These are phyloP conservation scores for Xestia rhomboidea DNA, from an alignment of 2,888 invertebrate species.

Conservation along the genomic window DNA sequence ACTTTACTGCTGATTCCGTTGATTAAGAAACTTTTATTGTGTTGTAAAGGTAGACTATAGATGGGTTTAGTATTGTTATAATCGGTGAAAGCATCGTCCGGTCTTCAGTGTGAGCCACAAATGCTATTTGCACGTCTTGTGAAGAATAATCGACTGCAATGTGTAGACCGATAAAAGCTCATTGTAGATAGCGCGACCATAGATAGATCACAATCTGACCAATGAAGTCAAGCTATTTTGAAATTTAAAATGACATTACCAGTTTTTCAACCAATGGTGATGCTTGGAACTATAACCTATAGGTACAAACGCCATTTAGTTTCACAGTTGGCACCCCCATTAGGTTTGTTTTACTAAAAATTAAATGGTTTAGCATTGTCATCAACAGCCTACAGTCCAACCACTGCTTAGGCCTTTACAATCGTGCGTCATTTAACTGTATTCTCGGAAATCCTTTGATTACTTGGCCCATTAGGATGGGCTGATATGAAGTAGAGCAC, in stretches of 20 bases:
- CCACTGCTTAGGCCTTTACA: neutral
- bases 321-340: neutral
- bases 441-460: neutral
- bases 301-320: neutral
- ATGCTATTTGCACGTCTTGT: neutral
- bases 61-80: neutral
- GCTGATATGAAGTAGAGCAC: neutral
- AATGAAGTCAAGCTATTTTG: neutral
- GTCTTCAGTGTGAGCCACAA: too few relatives aligned
- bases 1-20: constrained; percentile 51
- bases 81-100: neutral
- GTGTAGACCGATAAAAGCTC: neutral
- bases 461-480: neutral
- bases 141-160: neutral
- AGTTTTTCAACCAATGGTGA: neutral
- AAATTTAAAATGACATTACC: neutral
- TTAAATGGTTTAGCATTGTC: neutral
- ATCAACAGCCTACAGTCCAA: neutral
- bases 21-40: constrained; percentile 39
- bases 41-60: constrained; percentile 11
- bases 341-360: neutral
- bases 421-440: neutral
- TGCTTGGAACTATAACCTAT: neutral
- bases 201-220: neutral
- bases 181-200: neutral